Evolutionary conservation across 2,113 vertebrate genomes (phyloP).

Genomic region (Eleginops maclovinus): DNA sequence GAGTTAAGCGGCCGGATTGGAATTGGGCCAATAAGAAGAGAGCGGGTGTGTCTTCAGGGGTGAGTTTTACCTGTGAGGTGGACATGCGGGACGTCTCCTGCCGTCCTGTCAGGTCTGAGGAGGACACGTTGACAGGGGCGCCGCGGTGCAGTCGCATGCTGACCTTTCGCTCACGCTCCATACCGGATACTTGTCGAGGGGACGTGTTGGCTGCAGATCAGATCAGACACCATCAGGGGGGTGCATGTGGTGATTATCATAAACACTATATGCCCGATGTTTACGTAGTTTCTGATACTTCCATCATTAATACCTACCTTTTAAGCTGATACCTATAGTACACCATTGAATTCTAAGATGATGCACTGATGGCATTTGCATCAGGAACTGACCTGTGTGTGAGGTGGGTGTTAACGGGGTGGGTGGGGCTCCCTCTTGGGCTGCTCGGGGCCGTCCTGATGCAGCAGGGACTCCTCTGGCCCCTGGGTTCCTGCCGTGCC

Average conservation of each 20-base stretch:
- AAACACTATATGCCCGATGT: not conserved
- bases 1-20: too few relatives aligned
- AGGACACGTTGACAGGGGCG: slow-evolving; percentile 93
- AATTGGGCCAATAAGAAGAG: too few relatives aligned
- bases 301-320: not conserved
- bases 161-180: slow-evolving; percentile 95
- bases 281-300: not conserved
- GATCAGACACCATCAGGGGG: not conserved
- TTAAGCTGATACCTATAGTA: not conserved
- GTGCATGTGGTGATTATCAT: not conserved
- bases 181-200: slow-evolving; percentile 88
- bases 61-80: slow-evolving; percentile 92
- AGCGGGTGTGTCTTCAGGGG: not conserved
- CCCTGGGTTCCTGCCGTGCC: slow-evolving; percentile 90
- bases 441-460: slow-evolving; percentile 89
- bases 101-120: slow-evolving; percentile 93
- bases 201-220: slow-evolving; percentile 88
- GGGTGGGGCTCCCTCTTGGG: slow-evolving; percentile 89
- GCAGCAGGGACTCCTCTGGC: slow-evolving; percentile 91
- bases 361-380: too few relatives aligned
- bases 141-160: slow-evolving; percentile 96
- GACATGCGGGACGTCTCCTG: slow-evolving; percentile 98
- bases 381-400: slow-evolving; percentile 86
- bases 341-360: not conserved
- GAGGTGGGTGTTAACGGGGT: slow-evolving; percentile 93